Evolutionary conservation across 2,888 invertebrate species (phyloP), one percentile per base, ranked within the genome.

Genomic region (Tortrix viridana): DNA sequence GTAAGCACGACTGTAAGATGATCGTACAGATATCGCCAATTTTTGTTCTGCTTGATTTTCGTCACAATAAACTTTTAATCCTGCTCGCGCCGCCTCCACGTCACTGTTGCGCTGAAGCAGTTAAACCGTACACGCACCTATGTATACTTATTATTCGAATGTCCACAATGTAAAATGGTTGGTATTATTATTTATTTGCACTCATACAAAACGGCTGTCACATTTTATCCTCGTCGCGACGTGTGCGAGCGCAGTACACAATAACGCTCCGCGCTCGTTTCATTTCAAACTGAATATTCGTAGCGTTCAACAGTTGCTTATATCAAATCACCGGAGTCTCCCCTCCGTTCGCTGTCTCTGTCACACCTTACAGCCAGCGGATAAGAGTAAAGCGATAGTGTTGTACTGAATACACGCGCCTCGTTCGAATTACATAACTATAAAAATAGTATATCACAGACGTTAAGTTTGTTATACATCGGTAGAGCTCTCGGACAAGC

Each of bases 221-320:
- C 88, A 91, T 90, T 86, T 86, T 88, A 84, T 78, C 77, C 79
- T 81, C 82, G 86, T 72, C 81, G 83, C 84, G 84, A 65, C 74
- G 72, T 75, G 70, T 69, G 72, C 72, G 68, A 76, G 69, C 57
- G 62, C 71, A 69, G 73, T 77, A 76, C 74, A 70, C 74, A 77
- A 80, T 79, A 69, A 76, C 77, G 69, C 80, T 76, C 71, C 79
- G 72, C 83, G 79, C 76, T 76, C 69, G 83, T 80, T 84, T 81
- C 81, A 79, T 82, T 81, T 72, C 84, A 76, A 85, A 92, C 91
- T 92, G 87, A 91, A 84, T 87, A 88, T 88, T 86, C 79, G 85
- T 80, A 75, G 81, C 80, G 85, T 83, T 81, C 84, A 84, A 85
- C 88, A 83, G 89, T 90, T 86, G 91, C 86, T 92, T 92, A 89